phyloP scores from a whole-genome alignment of 1,140 invertebrate genomes.

The Camponotus floridanus region DNA sequence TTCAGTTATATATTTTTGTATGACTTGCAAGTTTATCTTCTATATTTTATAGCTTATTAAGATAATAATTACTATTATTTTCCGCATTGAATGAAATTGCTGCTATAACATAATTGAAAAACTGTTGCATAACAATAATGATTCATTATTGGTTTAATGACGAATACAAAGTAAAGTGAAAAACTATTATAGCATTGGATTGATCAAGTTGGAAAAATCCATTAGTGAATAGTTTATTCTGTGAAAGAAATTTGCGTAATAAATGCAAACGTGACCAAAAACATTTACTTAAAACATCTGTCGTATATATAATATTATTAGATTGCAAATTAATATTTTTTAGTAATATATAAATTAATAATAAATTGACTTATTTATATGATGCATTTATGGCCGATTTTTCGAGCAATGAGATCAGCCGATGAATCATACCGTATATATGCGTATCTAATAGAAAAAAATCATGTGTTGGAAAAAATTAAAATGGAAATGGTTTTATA shows the following conservation, averaged over 20 bases:
- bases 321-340: neutral
- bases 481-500: neutral
- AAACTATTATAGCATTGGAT: neutral
- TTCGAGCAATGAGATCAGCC: neutral
- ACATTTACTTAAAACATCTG: neutral
- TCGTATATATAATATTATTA: neutral
- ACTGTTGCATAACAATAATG: no score
- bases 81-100: neutral
- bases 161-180: neutral
- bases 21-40: neutral
- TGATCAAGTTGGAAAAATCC: neutral
- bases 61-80: neutral
- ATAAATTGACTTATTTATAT: neutral
- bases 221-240: neutral
- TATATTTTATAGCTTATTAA: neutral
- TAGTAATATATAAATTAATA: neutral
- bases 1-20: neutral
- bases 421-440: neutral
- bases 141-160: no score
- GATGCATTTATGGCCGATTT: neutral
- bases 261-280: neutral
- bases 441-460: neutral
- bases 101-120: neutral
- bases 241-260: neutral
- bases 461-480: neutral